phyloP scores from a whole-genome alignment of 2,113 vertebrate genomes.

The Microtus oregoni region DNA sequence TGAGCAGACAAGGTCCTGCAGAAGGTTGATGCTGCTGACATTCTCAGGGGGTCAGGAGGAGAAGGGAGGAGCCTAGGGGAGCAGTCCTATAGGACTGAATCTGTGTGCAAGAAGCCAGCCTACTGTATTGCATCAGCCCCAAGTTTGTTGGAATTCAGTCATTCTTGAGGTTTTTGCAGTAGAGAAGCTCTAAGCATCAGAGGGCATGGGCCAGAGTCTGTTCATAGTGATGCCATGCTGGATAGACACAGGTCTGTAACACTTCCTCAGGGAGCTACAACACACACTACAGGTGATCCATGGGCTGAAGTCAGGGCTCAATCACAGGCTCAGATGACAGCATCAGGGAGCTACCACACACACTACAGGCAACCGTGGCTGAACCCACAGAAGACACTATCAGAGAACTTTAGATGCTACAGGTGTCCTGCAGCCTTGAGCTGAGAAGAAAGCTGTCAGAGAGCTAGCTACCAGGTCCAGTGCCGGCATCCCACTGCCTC shows the following conservation, averaged over 20 bases:
- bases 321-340: no score
- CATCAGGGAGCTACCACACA: background rate
- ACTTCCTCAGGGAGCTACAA: background rate
- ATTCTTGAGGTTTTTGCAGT: background rate
- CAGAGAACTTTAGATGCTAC: background rate
- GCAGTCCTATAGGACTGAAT: no score
- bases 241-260: background rate
- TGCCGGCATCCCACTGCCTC: background rate
- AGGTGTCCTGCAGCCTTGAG: background rate
- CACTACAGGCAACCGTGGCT: background rate
- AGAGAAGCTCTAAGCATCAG: no score
- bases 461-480: background rate
- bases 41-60: fast-evolving
- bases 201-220: background rate
- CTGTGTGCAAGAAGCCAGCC: background rate
- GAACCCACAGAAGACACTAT: background rate
- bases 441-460: background rate
- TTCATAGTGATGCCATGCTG: background rate
- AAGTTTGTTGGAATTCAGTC: fast-evolving
- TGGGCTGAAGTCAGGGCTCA: no score
- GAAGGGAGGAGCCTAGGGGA: no score
- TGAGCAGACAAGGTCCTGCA: fast-evolving
- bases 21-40: background rate
- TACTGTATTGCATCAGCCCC: background rate
- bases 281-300: background rate